A percentile compares a stretch with the other conserved stretches of the same genome.
These are phyloP conservation scores for Athetis lepigone DNA, from an alignment of 2,888 invertebrate species.

Conservation along the genomic window DNA sequence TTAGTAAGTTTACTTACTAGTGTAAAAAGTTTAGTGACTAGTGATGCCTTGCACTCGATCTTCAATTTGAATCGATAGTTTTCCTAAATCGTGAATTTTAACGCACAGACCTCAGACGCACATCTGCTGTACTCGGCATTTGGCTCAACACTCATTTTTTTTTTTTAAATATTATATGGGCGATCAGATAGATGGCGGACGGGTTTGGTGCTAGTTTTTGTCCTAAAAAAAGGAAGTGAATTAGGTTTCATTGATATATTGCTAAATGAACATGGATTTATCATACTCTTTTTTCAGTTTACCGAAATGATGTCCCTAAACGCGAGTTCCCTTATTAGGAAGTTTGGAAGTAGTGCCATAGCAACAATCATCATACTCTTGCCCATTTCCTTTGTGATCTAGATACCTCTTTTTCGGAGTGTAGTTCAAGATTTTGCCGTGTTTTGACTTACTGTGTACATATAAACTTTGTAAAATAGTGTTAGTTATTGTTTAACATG, in stretches of 20 bases:
- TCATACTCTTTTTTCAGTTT: conserved; percentile 12
- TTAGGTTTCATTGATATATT: conserved; percentile 25
- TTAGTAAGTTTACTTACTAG: too few relatives aligned
- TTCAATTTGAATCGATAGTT: neutral
- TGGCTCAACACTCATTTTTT: conserved; percentile 36
- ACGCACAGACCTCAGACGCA: too few relatives aligned
- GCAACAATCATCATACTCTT: conserved; percentile 75
- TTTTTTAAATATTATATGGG: conserved; percentile 28
- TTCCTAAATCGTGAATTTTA: neutral
- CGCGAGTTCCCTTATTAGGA: conserved; percentile 5
- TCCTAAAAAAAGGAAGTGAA: conserved; percentile 45
- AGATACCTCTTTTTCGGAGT: conserved; percentile 73
- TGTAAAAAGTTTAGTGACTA: too few relatives aligned
- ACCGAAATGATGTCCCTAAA: conserved; percentile 21
- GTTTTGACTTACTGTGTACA: conserved; percentile 45
- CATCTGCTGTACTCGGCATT: neutral
- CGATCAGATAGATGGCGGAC: conserved; percentile 51
- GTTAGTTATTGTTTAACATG: conserved; percentile 38
- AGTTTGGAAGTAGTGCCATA: conserved; percentile 73
- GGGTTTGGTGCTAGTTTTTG: conserved; percentile 53
- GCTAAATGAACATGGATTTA: conserved; percentile 32
- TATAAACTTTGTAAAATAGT: conserved; percentile 31
- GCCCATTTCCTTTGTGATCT: conserved; percentile 89
- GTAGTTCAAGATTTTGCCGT: conserved; percentile 59
- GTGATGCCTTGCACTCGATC: too few relatives aligned